Conservation (phyloP, 2,113 vertebrate species). For the Lontra canadensis region DNA sequence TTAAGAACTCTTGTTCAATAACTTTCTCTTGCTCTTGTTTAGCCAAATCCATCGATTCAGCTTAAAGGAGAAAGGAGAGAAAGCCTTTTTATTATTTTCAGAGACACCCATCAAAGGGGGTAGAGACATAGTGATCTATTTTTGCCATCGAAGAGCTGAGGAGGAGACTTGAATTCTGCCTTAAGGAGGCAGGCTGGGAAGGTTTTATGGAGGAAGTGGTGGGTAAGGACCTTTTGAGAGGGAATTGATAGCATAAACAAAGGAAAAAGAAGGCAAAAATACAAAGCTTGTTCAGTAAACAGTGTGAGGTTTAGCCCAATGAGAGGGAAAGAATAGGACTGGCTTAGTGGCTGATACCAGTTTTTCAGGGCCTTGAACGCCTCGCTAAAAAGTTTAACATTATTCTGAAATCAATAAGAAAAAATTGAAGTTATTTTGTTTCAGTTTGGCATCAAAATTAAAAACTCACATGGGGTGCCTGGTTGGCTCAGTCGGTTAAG, state of each 20-base stretch:
- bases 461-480: not conserved
- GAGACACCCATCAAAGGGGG: not conserved
- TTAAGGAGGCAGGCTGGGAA: not conserved
- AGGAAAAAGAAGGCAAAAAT: not conserved
- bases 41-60: not conserved
- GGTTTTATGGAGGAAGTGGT: not conserved
- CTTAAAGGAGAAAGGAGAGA: not conserved
- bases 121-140: not conserved
- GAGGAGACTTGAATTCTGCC: not conserved
- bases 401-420: not conserved
- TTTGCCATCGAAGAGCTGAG: not conserved
- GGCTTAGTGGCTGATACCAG: not conserved
- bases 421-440: not conserved
- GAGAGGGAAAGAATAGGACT: not conserved
- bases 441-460: not conserved
- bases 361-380: not conserved
- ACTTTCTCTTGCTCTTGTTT: conserved; percentile 4
- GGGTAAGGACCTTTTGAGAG: not conserved
- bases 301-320: not conserved
- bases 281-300: not conserved
- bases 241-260: not conserved
- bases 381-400: not conserved
- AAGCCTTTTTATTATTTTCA: not conserved
- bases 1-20: not conserved
- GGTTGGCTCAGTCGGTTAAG: not conserved